Conservation (phyloP, 2,113 vertebrate genomes). For the Gyps fulvus region DNA sequence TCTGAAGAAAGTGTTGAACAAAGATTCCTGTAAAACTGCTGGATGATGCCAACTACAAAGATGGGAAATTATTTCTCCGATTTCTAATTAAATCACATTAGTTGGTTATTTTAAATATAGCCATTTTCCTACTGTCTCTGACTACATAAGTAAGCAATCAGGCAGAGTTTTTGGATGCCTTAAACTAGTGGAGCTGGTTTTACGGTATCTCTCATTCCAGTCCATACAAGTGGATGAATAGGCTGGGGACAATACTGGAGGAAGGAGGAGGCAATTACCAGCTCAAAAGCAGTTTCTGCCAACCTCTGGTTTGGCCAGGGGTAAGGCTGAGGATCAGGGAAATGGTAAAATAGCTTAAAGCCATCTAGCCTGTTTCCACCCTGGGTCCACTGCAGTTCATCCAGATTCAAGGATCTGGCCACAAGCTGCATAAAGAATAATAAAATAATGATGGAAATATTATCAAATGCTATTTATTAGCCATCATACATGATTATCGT, state of each 20-base stretch:
- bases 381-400: neutral
- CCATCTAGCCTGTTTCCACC: conserved; percentile 14
- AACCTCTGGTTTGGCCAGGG: conserved; percentile 20
- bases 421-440: conserved; percentile 2
- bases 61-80: neutral
- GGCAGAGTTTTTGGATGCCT: neutral
- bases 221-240: neutral
- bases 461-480: conserved; percentile 7
- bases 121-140: neutral
- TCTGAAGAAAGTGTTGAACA: neutral
- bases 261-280: conserved; percentile 14
- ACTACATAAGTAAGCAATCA: neutral
- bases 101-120: neutral
- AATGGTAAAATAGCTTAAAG: conserved; percentile 29
- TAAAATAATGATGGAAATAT: neutral
- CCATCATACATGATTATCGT: neutral
- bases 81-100: neutral
- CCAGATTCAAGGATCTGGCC: conserved; percentile 24
- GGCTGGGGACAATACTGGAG: neutral
- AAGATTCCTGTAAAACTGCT: neutral
- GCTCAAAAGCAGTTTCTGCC: conserved; percentile 34
- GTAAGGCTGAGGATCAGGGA: neutral
- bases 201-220: neutral
- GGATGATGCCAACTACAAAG: neutral
- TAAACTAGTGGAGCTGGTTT: neutral